Conservation (phyloP, 1,140 invertebrate genomes). For the Pseudachorutes palmiensis region DNA sequence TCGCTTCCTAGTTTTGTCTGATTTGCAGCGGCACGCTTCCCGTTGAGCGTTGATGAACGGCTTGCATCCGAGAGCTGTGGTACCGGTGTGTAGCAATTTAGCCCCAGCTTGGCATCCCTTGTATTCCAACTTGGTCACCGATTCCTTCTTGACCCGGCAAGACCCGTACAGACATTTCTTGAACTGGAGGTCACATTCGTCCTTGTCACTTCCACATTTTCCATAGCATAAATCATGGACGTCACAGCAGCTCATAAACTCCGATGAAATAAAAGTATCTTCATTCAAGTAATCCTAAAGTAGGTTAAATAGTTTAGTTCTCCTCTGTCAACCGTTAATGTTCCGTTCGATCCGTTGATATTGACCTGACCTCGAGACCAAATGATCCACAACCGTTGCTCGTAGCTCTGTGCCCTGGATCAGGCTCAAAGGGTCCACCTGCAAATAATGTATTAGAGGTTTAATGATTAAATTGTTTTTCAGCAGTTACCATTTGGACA, state of each 20-base stretch:
- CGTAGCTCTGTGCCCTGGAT: conserved; percentile 60
- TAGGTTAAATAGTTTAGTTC: conserved; percentile 5
- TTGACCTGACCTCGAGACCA: conserved; percentile 46
- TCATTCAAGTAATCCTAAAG: conserved; percentile 56
- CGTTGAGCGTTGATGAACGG: conserved; percentile 70
- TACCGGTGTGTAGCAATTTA: conserved; percentile 72
- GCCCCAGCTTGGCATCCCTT: conserved; percentile 64
- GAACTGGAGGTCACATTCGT: conserved; percentile 76
- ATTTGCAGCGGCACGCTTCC: conserved; percentile 63
- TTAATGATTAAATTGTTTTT: not conserved
- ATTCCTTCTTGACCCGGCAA: conserved; percentile 50
- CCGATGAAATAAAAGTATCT: conserved; percentile 61
- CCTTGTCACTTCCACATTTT: conserved; percentile 74
- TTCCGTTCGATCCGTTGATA: too few relatives aligned
- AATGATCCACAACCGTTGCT: conserved; percentile 75
- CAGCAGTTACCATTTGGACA: conserved; percentile 58
- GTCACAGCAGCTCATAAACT: conserved; percentile 78
- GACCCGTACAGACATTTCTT: conserved; percentile 74
- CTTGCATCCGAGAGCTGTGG: conserved; percentile 70
- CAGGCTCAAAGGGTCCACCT: conserved; percentile 58
- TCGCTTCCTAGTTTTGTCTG: conserved; percentile 36
- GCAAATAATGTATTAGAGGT: conserved; percentile 20
- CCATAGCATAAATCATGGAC: conserved; percentile 81
- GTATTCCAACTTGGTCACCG: conserved; percentile 22
- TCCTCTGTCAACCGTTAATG: too few relatives aligned